phyloP scores from a whole-genome alignment of 92 coral and sea anemone species.

The Umimayanthus chanpuru region DNA sequence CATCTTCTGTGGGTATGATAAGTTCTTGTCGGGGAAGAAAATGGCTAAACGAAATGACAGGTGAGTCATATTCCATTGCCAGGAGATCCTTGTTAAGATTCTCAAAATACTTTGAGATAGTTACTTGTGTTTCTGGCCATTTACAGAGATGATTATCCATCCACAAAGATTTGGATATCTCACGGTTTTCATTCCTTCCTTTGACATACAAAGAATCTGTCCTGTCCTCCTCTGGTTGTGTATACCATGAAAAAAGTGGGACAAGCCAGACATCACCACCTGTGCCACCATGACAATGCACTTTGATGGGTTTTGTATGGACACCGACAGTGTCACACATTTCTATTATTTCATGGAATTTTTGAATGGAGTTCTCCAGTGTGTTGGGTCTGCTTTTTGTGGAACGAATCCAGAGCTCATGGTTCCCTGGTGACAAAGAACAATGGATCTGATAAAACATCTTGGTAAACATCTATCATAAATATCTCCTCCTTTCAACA shows the following conservation, averaged over 20 bases:
- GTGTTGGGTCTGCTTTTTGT: slow-evolving; percentile 10
- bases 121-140: slow-evolving; percentile 62
- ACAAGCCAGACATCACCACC: slow-evolving; percentile 59
- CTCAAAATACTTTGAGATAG: slow-evolving; percentile 66
- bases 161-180: slow-evolving; percentile 68
- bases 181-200: slow-evolving; percentile 62
- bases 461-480: too few species aligned
- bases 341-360: slow-evolving; percentile 62
- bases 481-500: too few species aligned
- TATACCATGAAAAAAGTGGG: slow-evolving; percentile 81
- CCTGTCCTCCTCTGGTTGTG: slow-evolving; percentile 70
- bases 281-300: slow-evolving; percentile 39
- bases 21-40: slow-evolving; percentile 81
- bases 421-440: slow-evolving; percentile 63
- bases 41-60: slow-evolving; percentile 82
- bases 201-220: slow-evolving; percentile 62
- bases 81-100: slow-evolving; percentile 55
- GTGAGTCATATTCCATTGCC: slow-evolving; percentile 54
- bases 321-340: slow-evolving; percentile 68
- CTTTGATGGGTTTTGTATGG: slow-evolving; percentile 63
- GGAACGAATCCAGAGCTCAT: slow-evolving; percentile 73
- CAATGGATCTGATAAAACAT: neutral
- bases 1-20: slow-evolving; percentile 65
- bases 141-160: slow-evolving; percentile 80
- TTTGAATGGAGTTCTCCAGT: slow-evolving; percentile 63